Percentiles rank a stretch among this genome's conserved stretches.
These are phyloP conservation scores for Sander vitreus DNA, from an alignment of 2,113 vertebrate species.

Conservation along the genomic window DNA sequence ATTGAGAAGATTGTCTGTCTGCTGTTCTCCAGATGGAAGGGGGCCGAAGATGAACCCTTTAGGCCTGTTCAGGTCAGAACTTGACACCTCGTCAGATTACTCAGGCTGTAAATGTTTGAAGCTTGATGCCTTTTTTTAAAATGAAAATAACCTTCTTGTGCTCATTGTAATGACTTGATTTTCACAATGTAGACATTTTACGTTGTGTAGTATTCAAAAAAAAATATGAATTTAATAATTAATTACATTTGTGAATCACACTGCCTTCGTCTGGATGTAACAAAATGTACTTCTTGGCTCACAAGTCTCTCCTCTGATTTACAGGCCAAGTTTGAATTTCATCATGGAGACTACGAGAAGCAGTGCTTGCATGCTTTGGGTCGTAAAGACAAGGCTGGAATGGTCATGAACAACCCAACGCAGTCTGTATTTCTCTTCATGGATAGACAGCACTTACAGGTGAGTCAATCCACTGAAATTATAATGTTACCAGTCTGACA, in stretches of 20 bases:
- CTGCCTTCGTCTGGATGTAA: background rate
- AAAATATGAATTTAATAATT: background rate
- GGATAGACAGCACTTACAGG: constrained; percentile 99
- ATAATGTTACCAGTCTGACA: background rate
- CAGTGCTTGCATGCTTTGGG: constrained; percentile 98
- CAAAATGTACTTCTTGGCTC: background rate
- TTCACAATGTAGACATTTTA: background rate
- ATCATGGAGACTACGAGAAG: constrained; percentile 99
- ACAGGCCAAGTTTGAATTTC: constrained; percentile 99
- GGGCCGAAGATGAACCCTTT: constrained; percentile 94
- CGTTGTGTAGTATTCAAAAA: background rate
- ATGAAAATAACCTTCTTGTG: background rate
- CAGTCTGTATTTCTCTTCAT: constrained; percentile 99
- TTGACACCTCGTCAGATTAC: background rate
- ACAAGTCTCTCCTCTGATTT: constrained; percentile 24
- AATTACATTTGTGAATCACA: background rate
- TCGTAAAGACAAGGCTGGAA: constrained; percentile 99
- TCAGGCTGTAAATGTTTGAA: background rate
- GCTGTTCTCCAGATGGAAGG: constrained; percentile 99
- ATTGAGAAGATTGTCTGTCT: constrained; percentile 99
- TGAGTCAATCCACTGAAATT: constrained; percentile 56
- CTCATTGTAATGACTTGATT: background rate
- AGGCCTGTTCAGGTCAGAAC: constrained; percentile 95
- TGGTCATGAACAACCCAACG: constrained; percentile 90
- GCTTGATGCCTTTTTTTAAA: background rate